Percentiles rank a stretch among this genome's conserved stretches.
phyloP scores from a whole-genome alignment of 2,888 invertebrate genomes.

The Drosophila barbarae region DNA sequence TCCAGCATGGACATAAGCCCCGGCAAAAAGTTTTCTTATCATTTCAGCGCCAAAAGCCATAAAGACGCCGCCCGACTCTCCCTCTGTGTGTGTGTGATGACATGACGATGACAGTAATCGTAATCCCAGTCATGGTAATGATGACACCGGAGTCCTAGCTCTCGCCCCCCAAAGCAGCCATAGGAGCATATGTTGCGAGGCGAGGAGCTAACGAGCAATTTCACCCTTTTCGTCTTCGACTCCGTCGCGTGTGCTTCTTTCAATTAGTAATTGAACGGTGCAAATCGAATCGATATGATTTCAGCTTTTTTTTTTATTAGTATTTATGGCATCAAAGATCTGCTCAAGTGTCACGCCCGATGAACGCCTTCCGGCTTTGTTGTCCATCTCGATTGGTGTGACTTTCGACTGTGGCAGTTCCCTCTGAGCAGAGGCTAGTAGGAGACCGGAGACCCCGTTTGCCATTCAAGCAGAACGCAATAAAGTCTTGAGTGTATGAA shows the following conservation, averaged over 20 bases:
- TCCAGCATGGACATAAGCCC: slow-evolving; percentile 61
- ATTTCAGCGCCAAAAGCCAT: slow-evolving; percentile 64
- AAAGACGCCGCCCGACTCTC: slow-evolving; percentile 48
- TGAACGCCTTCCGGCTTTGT: slow-evolving; percentile 17
- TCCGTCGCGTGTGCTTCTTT: slow-evolving; percentile 7
- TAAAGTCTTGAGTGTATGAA: slow-evolving; percentile 27
- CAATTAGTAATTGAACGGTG: slow-evolving; percentile 26
- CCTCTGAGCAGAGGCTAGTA: neutral
- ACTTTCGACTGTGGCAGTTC: slow-evolving; percentile 8
- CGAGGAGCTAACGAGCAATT: slow-evolving; percentile 20
- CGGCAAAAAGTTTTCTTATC: slow-evolving; percentile 67
- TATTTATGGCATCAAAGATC: slow-evolving; percentile 8
- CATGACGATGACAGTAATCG: slow-evolving; percentile 60
- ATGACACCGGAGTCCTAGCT: slow-evolving; percentile 50
- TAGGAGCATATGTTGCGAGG: slow-evolving; percentile 51
- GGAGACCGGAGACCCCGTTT: slow-evolving; percentile 9
- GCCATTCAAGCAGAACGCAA: slow-evolving; percentile 49
- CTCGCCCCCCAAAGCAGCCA: slow-evolving; percentile 12
- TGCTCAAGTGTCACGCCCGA: neutral
- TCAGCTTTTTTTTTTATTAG: slow-evolving; percentile 14
- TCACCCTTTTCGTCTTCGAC: slow-evolving; percentile 12
- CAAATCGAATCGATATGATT: slow-evolving; percentile 14
- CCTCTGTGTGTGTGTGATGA: slow-evolving; percentile 34
- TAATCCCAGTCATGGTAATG: slow-evolving; percentile 59
- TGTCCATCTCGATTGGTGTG: slow-evolving; percentile 18